Evolutionary conservation across 2,797 vertebrate genomes (phyloP).

Genomic region (Morus bassanus): DNA sequence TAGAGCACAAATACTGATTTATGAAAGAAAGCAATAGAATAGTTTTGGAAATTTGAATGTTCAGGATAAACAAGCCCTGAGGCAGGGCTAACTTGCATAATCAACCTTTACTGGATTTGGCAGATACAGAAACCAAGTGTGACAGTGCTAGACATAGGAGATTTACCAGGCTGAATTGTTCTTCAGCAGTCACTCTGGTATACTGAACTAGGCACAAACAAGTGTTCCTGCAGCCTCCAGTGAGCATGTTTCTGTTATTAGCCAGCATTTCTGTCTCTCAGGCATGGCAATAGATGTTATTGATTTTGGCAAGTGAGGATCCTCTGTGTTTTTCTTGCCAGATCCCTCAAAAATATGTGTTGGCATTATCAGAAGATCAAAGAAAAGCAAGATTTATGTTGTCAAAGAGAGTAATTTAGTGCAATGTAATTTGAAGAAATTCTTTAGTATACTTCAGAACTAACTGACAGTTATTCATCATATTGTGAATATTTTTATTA

Average conservation of each 20-base stretch:
- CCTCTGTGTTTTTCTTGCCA: background rate
- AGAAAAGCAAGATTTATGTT: conserved; percentile 18
- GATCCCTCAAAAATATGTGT: background rate
- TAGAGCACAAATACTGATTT: background rate
- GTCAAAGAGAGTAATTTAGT: background rate
- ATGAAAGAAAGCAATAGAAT: conserved; percentile 35
- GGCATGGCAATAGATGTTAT: background rate
- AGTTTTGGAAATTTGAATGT: conserved; percentile 40
- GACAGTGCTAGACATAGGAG: background rate
- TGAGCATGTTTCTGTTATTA: background rate
- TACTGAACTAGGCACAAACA: conserved; percentile 16
- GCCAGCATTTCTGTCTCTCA: background rate
- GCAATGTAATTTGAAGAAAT: conserved; percentile 16
- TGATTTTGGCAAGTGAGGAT: conserved; percentile 29
- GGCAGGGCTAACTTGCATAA: conserved; percentile 25
- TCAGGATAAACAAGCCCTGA: conserved; percentile 15
- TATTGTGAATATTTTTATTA: background rate
- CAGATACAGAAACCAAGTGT: background rate
- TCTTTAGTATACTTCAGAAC: background rate
- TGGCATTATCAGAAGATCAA: conserved; percentile 23
- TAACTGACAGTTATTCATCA: background rate
- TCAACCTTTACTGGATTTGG: background rate
- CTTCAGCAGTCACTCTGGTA: background rate
- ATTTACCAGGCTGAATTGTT: background rate
- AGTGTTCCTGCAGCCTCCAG: background rate